A percentile compares a stretch with the other conserved stretches of the same genome.
phyloP scores from a whole-genome alignment of 2,888 invertebrate species.

The Eristalinus sepulchralis region DNA sequence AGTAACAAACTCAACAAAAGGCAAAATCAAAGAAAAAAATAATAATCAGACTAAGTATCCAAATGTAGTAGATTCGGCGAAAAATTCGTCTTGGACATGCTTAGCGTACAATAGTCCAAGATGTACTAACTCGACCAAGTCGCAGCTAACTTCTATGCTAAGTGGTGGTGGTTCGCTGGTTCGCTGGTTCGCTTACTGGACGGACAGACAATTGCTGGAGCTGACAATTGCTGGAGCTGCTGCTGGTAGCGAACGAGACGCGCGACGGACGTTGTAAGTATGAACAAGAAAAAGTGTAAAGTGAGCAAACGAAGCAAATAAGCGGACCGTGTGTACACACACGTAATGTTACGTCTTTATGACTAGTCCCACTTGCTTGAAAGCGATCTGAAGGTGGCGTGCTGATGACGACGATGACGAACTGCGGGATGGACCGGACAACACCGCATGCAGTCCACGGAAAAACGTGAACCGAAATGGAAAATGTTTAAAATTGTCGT shows the following conservation, averaged over 20 bases:
- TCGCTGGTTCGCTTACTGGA: background rate
- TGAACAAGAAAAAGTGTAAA: conserved; percentile 32
- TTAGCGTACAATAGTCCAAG: conserved; percentile 70
- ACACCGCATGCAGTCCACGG: conserved; percentile 57
- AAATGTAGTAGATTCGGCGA: conserved; percentile 37
- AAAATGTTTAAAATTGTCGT: conserved; percentile 25
- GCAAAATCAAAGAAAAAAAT: conserved; percentile 1
- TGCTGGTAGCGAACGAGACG: conserved; percentile 42
- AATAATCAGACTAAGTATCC: conserved; percentile 20
- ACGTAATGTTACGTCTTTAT: conserved; percentile 68
- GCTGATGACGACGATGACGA: conserved; percentile 43
- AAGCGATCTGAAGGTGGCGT: conserved; percentile 32
- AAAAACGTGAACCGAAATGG: conserved; percentile 57
- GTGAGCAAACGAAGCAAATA: conserved; percentile 58
- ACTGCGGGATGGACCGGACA: conserved; percentile 44
- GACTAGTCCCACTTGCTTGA: conserved; percentile 47
- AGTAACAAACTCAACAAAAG: background rate
- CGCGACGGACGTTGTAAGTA: conserved; percentile 40
- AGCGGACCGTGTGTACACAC: conserved; percentile 46
- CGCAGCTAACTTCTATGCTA: conserved; percentile 67
- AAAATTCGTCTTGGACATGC: conserved; percentile 68
- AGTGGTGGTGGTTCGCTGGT: conserved; percentile 38
- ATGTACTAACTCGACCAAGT: conserved; percentile 69
- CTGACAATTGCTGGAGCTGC: background rate
- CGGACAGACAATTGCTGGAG: background rate